A percentile compares a stretch with the other conserved stretches of the same genome.
Conservation (phyloP, 2,888 invertebrate species). For the Incurvaria masculella region DNA sequence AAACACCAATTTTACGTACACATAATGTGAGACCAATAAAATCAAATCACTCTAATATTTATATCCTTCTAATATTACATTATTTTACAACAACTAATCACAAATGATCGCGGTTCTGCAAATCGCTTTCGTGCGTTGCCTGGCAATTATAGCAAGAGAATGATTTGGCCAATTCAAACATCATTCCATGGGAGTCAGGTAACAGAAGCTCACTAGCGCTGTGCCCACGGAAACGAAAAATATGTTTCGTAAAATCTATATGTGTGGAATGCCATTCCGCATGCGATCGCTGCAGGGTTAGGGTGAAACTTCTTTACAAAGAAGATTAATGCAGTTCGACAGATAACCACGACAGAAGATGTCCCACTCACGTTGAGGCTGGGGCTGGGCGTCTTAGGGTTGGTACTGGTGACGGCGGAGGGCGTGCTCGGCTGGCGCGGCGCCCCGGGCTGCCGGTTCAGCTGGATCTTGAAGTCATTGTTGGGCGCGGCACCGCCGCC, state of each 20-base stretch:
- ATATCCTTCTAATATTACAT: too few species aligned
- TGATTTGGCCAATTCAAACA: background rate
- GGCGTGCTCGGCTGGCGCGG: conserved; percentile 23
- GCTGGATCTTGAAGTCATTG: conserved; percentile 67
- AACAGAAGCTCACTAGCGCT: background rate
- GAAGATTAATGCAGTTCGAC: too few species aligned
- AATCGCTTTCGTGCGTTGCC: background rate
- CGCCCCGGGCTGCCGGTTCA: conserved; percentile 35
- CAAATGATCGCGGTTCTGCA: too few species aligned
- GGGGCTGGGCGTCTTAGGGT: conserved; percentile 83
- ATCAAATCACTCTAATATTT: too few species aligned
- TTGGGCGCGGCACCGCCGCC: conserved; percentile 13
- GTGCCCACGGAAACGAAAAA: background rate
- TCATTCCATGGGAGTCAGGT: background rate
- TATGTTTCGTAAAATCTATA: background rate
- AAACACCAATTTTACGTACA: too few species aligned
- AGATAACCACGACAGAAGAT: background rate
- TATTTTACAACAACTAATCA: too few species aligned
- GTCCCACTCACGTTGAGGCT: conserved; percentile 60
- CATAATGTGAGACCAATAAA: too few species aligned
- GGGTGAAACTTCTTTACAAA: too few species aligned
- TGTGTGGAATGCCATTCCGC: background rate
- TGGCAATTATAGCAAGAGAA: background rate
- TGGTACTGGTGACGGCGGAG: conserved; percentile 69
- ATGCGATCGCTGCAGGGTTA: background rate